These are phyloP conservation scores for Grammomys surdaster DNA, from an alignment of 2,113 vertebrate genomes.

Conservation along the genomic window DNA sequence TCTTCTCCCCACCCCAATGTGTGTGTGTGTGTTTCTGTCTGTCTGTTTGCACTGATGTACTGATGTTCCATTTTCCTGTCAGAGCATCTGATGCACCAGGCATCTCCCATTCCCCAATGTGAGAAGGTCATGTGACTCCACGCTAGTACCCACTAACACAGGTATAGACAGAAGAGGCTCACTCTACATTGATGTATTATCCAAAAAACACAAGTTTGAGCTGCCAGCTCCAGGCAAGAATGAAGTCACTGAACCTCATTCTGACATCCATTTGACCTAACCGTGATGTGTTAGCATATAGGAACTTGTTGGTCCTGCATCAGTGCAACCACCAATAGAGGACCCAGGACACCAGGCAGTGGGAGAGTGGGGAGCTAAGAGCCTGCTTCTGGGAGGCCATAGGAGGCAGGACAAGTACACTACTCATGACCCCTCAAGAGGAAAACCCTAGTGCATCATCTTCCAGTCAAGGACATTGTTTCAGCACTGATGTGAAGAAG, in stretches of 20 bases:
- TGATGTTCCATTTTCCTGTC: no score
- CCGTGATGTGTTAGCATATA: neutral
- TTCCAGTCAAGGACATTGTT: neutral
- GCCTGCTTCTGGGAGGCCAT: no score
- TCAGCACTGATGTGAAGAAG: neutral
- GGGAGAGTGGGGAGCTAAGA: neutral
- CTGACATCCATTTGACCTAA: neutral
- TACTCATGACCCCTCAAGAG: neutral
- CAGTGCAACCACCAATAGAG: neutral
- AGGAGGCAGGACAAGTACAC: neutral
- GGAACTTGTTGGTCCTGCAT: neutral
- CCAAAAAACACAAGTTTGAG: neutral
- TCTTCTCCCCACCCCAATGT: no score
- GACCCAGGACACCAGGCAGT: neutral
- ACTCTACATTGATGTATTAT: neutral
- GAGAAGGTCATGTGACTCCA: neutral
- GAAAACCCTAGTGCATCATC: neutral
- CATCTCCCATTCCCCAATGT: neutral
- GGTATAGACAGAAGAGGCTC: neutral
- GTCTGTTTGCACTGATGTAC: neutral
- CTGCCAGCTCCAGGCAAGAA: neutral
- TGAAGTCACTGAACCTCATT: no score
- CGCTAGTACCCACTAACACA: neutral
- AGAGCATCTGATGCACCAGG: neutral
- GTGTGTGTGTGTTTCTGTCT: neutral